phyloP scores from a whole-genome alignment of 2,797 vertebrate genomes.

The Periophthalmus magnuspinnatus region DNA sequence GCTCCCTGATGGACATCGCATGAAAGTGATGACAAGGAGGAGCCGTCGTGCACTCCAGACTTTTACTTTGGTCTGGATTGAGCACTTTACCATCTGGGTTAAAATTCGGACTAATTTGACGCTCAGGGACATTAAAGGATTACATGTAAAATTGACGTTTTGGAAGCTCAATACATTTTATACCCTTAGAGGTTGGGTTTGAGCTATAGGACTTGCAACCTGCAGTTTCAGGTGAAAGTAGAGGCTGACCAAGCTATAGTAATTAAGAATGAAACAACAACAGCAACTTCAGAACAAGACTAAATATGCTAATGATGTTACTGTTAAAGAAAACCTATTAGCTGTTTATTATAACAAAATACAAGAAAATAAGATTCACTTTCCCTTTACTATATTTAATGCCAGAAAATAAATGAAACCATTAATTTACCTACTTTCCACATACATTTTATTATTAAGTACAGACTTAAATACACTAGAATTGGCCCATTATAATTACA shows the following conservation, averaged over 20 bases:
- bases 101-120: background rate
- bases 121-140: constrained; percentile 5
- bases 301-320: background rate
- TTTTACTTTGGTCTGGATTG: constrained; percentile 12
- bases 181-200: background rate
- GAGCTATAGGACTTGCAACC: background rate
- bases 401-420: no score
- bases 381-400: no score
- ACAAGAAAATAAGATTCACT: background rate
- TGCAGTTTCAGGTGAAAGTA: background rate
- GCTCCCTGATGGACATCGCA: constrained; percentile 60
- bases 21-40: constrained; percentile 50
- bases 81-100: background rate
- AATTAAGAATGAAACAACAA: background rate
- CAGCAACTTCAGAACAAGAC: no score
- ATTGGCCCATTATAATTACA: no score
- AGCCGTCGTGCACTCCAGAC: constrained; percentile 37
- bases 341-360: background rate
- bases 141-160: background rate
- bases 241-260: background rate
- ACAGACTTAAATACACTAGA: no score
- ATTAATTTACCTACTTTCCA: no score
- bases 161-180: background rate
- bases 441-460: no score
- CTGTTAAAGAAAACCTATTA: background rate